A percentile compares a stretch with the other conserved stretches of the same genome.
Conservation (phyloP, 2,888 invertebrate species). For the Drosophila formosana region DNA sequence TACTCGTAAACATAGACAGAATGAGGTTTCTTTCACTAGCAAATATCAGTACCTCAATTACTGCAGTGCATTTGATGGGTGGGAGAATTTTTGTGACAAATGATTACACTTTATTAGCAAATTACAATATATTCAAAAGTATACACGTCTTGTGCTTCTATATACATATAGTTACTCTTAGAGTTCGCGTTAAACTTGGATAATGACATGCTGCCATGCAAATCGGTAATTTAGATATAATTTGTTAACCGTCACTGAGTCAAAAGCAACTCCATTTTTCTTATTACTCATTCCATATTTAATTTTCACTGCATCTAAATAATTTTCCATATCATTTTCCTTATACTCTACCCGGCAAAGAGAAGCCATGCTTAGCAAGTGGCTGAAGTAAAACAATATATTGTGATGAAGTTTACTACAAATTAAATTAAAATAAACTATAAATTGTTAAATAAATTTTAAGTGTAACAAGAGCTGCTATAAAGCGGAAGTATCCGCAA, state of each 20-base stretch:
- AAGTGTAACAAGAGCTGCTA: conserved; percentile 23
- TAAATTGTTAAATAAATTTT: neutral
- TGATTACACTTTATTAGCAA: conserved; percentile 1
- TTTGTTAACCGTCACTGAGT: conserved; percentile 51
- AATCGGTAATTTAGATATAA: conserved; percentile 60
- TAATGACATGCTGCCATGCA: conserved; percentile 62
- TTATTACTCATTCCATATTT: conserved; percentile 14
- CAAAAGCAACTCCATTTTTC: conserved; percentile 34
- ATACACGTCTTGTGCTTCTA: neutral
- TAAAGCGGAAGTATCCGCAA: neutral
- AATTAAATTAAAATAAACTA: neutral
- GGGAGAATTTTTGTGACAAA: conserved; percentile 10
- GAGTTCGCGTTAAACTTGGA: conserved; percentile 18
- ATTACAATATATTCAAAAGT: neutral
- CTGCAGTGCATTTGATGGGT: neutral
- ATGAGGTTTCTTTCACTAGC: neutral
- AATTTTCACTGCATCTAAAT: conserved; percentile 29
- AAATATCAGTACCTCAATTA: too few relatives aligned
- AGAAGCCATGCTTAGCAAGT: neutral
- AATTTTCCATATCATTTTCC: conserved; percentile 29
- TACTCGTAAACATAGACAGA: neutral
- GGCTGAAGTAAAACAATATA: too few relatives aligned
- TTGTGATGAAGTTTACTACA: too few relatives aligned
- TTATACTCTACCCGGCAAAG: conserved; percentile 2
- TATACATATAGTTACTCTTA: conserved; percentile 2